Evolutionary conservation across 1,140 invertebrate species (phyloP), one percentile per base, ranked within the genome.

Genomic region (Drosophila simulans): DNA sequence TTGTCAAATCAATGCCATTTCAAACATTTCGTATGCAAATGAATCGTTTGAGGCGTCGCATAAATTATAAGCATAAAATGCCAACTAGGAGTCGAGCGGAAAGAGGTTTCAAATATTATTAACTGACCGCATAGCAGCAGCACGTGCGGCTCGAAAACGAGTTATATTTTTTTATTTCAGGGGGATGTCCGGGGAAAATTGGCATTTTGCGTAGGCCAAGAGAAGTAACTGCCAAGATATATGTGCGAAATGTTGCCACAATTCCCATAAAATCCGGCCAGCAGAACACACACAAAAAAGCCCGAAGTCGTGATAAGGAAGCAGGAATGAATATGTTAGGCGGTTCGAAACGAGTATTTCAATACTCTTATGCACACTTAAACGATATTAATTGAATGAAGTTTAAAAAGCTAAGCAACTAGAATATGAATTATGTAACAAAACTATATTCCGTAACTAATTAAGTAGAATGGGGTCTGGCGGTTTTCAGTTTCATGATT

Each of bases 1-100:
- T 88, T 86, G 75, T 86, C 83, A 88, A 83, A 88, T 88, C 82
- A 86, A 86, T 86, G 82, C 79, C 82, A 86, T 74, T 86, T 58
- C 83, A 86, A 86, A 79, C 75, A 85, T 85, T 85, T 85, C 79
- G 78, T 85, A 85, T 88, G 78, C 78, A 85, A 85, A 85, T 85
- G 46, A 82, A 40, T 54, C 66, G 72, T 81, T 69, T 81, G 63
- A 78, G 64, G 55, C 59, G 75, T 60, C 70, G 79, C 70, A 88
- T 86, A 83, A 79, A 86, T 82, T 86, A 88, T 88, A 75, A 65
- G 55, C 54, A 53, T 68, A 68, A 88, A 88, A 88, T 79, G 83
- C 77, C 83, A 88, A 79, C 83, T 82, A 66, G 63, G 35, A 53
- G 60, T 13, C 15, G 60, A 81, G 64, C 45, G 64, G 64, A 65